Percentiles rank a stretch among this genome's conserved stretches.
phyloP scores from a whole-genome alignment of 2,113 vertebrate species.

The Stercorarius parasiticus region DNA sequence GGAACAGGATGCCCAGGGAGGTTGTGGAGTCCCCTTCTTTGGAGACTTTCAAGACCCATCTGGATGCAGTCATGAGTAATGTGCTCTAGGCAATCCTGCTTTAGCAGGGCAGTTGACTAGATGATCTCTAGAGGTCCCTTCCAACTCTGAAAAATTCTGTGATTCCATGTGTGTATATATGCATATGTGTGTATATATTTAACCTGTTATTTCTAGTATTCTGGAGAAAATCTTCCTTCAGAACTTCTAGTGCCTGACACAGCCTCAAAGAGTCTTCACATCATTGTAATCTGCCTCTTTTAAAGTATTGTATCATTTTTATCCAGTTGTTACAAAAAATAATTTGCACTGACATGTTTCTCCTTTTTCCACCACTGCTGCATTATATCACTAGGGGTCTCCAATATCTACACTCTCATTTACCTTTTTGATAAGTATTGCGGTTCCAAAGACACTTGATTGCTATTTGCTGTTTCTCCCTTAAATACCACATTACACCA shows the following conservation, averaged over 20 bases:
- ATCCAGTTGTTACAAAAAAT: neutral
- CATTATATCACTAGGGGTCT: neutral
- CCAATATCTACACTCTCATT: neutral
- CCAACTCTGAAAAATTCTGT: too few species aligned
- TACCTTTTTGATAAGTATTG: neutral
- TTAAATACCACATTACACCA: neutral
- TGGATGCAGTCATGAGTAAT: too few species aligned
- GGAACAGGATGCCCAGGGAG: too few species aligned
- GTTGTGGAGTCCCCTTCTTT: too few species aligned
- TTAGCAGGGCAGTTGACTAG: too few species aligned
- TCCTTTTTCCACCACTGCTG: neutral
- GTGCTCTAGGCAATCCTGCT: too few species aligned
- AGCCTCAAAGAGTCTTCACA: neutral
- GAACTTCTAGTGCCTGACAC: neutral
- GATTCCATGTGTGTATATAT: neutral
- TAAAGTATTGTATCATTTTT: neutral
- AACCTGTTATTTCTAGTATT: neutral
- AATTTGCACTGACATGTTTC: neutral
- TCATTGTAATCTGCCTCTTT: neutral
- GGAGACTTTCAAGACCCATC: too few species aligned
- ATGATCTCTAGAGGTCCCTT: too few species aligned
- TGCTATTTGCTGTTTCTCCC: neutral
- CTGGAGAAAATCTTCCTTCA: neutral
- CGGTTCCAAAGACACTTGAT: neutral
- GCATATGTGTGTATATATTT: neutral